Base-by-base conservation (phyloP, 2,888 invertebrate species). In the Iselma pallidipennis region DNA sequence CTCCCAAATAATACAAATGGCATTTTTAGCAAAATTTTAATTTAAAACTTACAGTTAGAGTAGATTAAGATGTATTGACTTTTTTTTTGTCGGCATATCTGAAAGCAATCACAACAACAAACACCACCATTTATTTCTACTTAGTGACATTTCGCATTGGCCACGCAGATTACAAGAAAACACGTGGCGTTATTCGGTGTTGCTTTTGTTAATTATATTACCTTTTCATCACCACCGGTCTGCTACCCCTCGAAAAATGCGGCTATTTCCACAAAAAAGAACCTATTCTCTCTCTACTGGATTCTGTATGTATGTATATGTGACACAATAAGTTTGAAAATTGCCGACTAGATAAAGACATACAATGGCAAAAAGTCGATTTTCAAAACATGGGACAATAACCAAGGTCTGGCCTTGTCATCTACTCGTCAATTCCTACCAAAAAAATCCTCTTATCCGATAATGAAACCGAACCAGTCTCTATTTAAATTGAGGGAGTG, bases 101-200 rank as follows among this genome's bases (percentile, higher is more conserved):
- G 51, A 33, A 59, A 59, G 29, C 48, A 33, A 50, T 51, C 64
- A 57, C 49, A 52, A 66, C 66, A 71, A 72, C 77, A 79, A 80
- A 81, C 78, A 80, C 77, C 78, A 78, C 77, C 81, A 82, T 82
- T 82, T 81, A 81, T 81, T 80, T 80, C 77, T 74, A 74, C 74
- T 76, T 79, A 79, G 81, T 81, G 82, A 82, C 82, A 77, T 79
- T 77, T 78, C 74, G 74, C 78, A 81, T 82, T 81, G 77, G 81
- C 74, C 77, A 81, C 77, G 80, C 77, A 76, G 81, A 80, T 81
- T 81, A 80, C 73, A 67, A 71, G 73, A 73, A 66, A 70, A 74
- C 78, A 76, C 77, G 76, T 76, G 78, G 77, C 76, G 73, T 73
- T 74, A 72, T 69, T 72, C 75, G 73, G 65, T 42, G 10, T 21